Base-by-base conservation (phyloP, 2,797 vertebrate genomes). In the Hippoglossus hippoglossus region DNA sequence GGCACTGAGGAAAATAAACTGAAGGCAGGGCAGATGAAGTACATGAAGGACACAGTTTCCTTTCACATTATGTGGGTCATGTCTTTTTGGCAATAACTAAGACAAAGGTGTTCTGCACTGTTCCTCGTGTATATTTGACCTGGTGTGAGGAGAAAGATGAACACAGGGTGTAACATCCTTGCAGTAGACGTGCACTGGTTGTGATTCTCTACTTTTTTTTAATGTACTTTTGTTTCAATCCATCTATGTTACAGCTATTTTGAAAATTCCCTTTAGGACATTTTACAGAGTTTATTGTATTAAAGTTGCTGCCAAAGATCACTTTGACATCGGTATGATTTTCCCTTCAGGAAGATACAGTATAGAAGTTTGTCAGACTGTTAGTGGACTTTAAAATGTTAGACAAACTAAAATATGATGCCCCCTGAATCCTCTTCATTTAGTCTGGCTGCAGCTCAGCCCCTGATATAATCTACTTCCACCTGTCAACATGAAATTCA, bases 401-500 rank as follows among this genome's bases (percentile, higher is more conserved):
- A 39, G 9, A 31, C 67, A 66, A 1, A 22, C 2, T 73, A 10
- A 44, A 61, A 63, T 47, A 61, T 10, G n/a, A 53, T 52, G 56
- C 58, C 31, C 18, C 5, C 26, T 24, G 2, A 49, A 56, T 47
- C 25, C 47, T 79, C 72, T 80, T 80, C 59, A 76, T 84, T 82
- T 81, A 63, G 25, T 55, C 58, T 77, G 55, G 60, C 75, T 71
- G 75, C 46, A 63, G 60, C 67, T 7, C 28, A n/a, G 26, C 60
- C 69, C 72, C 55, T 50, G 49, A 54, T 72, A 53, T 79, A 84
- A 83, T 81, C 78, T 81, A 69, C 73, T 49, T 74, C 63, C 61
- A 71, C 75, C 47, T 79, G 69, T 82, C 76, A 84, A 77, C 34
- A 11, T 69, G 53, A 67, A 75, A 78, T 77, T 84, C 71, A 83